Conservation (phyloP, 2,888 invertebrate species). For the Prosapia bicincta region DNA sequence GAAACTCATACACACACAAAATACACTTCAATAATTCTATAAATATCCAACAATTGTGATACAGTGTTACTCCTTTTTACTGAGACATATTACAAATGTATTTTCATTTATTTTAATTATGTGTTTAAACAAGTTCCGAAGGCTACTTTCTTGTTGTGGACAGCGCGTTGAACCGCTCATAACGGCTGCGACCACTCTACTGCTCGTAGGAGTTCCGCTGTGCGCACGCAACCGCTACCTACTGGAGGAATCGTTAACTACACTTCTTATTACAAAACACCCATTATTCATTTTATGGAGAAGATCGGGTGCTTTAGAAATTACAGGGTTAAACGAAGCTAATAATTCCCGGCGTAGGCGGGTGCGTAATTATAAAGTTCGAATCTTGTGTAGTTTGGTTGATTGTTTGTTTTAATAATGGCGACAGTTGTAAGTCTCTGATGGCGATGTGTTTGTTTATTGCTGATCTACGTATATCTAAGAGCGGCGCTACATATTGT, state of each 20-base stretch:
- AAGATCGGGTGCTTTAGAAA: neutral
- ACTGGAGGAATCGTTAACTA: neutral
- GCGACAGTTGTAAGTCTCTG: neutral
- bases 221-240: conserved; percentile 2
- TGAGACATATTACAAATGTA: no score
- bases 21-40: no score
- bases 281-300: neutral
- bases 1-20: no score
- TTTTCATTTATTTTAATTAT: no score
- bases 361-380: neutral
- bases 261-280: neutral
- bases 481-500: no score
- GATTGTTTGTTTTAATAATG: neutral
- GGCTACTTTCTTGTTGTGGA: no score
- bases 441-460: no score
- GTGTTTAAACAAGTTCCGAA: neutral
- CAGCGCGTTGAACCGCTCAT: neutral
- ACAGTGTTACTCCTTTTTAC: no score
- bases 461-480: neutral
- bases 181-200: neutral
- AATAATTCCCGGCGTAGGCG: neutral
- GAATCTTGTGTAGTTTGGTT: neutral
- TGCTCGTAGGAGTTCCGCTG: neutral
- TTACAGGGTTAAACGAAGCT: neutral
- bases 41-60: no score